Conservation (phyloP, 2,113 vertebrate species). For the Sus scrofa region DNA sequence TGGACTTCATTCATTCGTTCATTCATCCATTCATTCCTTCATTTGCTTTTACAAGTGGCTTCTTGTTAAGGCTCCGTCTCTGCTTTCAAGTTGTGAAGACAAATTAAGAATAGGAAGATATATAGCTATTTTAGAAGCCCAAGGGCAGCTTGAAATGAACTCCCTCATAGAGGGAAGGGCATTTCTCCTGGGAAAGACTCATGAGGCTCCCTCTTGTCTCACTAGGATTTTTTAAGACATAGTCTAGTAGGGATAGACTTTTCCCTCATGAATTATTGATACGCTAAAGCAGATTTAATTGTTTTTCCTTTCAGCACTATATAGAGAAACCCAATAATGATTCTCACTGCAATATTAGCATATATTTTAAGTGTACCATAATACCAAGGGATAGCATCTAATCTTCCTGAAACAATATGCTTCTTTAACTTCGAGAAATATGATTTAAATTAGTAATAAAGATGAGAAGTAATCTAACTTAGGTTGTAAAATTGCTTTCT, state of each 20-base stretch:
- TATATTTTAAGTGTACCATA: slow-evolving; percentile 72
- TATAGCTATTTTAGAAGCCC: slow-evolving; percentile 47
- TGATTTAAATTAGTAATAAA: slow-evolving; percentile 74
- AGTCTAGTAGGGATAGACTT: slow-evolving; percentile 69
- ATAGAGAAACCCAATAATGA: slow-evolving; percentile 70
- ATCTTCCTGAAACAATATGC: slow-evolving; percentile 77
- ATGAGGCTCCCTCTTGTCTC: slow-evolving; percentile 67
- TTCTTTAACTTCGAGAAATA: slow-evolving; percentile 74
- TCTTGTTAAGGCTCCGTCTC: slow-evolving; percentile 43
- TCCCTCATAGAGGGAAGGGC: slow-evolving; percentile 9
- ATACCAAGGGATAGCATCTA: slow-evolving; percentile 52
- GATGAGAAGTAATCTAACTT: slow-evolving; percentile 57
- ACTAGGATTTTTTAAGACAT: slow-evolving; percentile 69
- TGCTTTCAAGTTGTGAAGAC: slow-evolving; percentile 9
- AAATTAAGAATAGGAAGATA: slow-evolving; percentile 44
- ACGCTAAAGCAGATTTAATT: slow-evolving; percentile 78
- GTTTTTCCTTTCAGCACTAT: slow-evolving; percentile 75
- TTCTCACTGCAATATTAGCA: slow-evolving; percentile 73
- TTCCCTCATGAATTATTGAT: slow-evolving; percentile 81
- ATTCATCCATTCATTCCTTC: neutral
- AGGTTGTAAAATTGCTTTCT: slow-evolving; percentile 48
- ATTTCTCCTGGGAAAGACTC: slow-evolving; percentile 54
- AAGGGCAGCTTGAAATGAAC: slow-evolving; percentile 63
- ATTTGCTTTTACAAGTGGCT: slow-evolving; percentile 37
- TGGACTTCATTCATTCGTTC: neutral